These are phyloP conservation scores for Calycopis cecrops DNA, from an alignment of 1,140 invertebrate genomes.

Conservation along the genomic window DNA sequence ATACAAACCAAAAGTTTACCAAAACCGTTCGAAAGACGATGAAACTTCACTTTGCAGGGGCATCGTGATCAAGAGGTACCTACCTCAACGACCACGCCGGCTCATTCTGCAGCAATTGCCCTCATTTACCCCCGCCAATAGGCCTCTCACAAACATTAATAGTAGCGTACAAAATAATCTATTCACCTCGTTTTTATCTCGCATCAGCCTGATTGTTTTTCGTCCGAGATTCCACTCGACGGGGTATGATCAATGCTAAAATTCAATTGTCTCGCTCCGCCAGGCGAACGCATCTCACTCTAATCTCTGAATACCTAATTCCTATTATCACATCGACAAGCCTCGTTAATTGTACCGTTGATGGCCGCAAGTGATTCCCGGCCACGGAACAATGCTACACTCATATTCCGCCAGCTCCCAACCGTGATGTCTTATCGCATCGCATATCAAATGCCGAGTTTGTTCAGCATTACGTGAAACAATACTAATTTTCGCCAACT, in stretches of 20 bases:
- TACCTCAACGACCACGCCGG: too few species aligned
- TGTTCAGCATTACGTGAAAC: constrained; percentile 51
- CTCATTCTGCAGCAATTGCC: too few species aligned
- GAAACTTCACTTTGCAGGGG: too few species aligned
- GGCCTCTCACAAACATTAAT: neutral
- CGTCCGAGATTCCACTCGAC: constrained; percentile 15
- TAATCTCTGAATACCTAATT: constrained; percentile 64
- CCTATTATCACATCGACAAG: constrained; percentile 68
- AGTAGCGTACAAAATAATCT: neutral
- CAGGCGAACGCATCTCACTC: constrained; percentile 23
- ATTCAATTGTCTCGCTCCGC: constrained; percentile 43
- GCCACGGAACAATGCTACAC: constrained; percentile 67
- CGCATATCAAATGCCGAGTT: constrained; percentile 58
- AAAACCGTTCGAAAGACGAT: too few species aligned
- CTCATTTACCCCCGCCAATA: neutral
- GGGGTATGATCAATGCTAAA: constrained; percentile 32
- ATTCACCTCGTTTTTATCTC: neutral
- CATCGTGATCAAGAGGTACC: too few species aligned
- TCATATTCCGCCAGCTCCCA: constrained; percentile 65
- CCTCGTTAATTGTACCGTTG: constrained; percentile 65
- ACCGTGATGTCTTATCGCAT: constrained; percentile 65
- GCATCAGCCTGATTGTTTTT: constrained; percentile 15
- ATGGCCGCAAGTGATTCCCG: constrained; percentile 66
- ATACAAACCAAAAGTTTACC: too few species aligned
- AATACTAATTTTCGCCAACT: constrained; percentile 55